These are phyloP conservation scores for Drosophila ironensis DNA, from an alignment of 1,140 invertebrate genomes.

Conservation along the genomic window DNA sequence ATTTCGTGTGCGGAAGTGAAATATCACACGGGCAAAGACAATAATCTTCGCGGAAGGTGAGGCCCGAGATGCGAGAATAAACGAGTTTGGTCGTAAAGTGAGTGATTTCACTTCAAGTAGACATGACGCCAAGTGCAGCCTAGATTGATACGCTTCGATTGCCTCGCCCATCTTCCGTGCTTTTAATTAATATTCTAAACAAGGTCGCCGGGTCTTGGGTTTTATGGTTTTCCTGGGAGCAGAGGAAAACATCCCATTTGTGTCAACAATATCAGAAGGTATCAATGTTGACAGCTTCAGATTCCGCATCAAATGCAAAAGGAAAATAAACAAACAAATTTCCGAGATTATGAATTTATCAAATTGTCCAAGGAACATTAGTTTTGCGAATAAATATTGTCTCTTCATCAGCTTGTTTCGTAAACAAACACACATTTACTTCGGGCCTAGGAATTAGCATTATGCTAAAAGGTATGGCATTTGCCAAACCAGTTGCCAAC, in stretches of 20 bases:
- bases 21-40: conserved; percentile 60
- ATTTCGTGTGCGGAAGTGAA: conserved; percentile 40
- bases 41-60: conserved; percentile 65
- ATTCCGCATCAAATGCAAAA: not conserved
- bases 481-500: conserved; percentile 24
- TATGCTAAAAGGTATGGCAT: conserved; percentile 10
- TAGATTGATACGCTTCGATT: conserved; percentile 32
- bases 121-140: conserved; percentile 28
- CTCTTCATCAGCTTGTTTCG: not conserved
- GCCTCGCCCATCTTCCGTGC: conserved; percentile 33
- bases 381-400: not conserved
- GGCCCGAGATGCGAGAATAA: conserved; percentile 30
- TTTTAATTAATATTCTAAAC: conserved; percentile 37
- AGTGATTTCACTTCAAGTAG: conserved; percentile 34
- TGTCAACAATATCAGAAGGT: not conserved
- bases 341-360: not conserved
- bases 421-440: not conserved
- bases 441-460: conserved; percentile 2
- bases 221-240: conserved; percentile 24
- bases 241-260: not conserved
- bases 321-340: not conserved
- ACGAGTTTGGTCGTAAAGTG: conserved; percentile 54
- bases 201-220: conserved; percentile 17
- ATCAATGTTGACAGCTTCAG: not conserved
- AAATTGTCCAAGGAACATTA: not conserved